Base-by-base conservation (phyloP, 2,113 vertebrate species). In the Neotragus pygmaeus region DNA sequence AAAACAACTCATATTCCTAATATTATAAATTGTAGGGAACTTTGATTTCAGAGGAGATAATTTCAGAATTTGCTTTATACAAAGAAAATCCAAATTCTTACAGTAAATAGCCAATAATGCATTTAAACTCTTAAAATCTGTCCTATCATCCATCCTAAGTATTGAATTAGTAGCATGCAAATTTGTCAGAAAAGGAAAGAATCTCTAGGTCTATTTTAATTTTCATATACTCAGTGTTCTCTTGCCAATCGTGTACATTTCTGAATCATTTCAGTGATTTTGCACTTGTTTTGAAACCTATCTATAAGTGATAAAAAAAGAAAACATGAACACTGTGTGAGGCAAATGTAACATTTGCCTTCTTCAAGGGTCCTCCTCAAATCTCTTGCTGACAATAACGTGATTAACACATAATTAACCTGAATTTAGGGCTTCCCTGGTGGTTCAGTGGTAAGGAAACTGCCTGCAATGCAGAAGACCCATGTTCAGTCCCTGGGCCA, bases 1-100 rank as follows among this genome's bases (percentile, higher is more conserved):
- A 99, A 98, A 98, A 98, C 97, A 98, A 98, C 98, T 98, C 98
- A 98, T 98, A 95, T 98, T 80, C 88, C 90, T 84, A 25, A 23
- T 51, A 89, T 16, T 7, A 90, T 92, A 96, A 97, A 94, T 75
- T 94, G 96, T 87, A 89, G 90, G 98, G 98, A 98, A 98, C 87
- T 98, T 62, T 60, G 85, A 91, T 92, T 78, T 91, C 87, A 57
- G 62, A 14, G 3, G 0, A 5, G n/a, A 88, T 66, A 92, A 95
- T 96, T 49, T 33, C 5, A 0, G 73, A 14, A 0, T 16, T 84
- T 62, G 33, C 73, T 84, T 97, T 92, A 91, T 84, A 96, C 8
- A 70, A 96, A 97, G 66, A 14, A 96, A 97, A 90, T 78, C 77
- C 45, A 91, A 93, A 84, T 51, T 5, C n/a, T 75, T 66, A 1